Conservation (phyloP, 2,113 vertebrate species). For the Megaceryle torquata region DNA sequence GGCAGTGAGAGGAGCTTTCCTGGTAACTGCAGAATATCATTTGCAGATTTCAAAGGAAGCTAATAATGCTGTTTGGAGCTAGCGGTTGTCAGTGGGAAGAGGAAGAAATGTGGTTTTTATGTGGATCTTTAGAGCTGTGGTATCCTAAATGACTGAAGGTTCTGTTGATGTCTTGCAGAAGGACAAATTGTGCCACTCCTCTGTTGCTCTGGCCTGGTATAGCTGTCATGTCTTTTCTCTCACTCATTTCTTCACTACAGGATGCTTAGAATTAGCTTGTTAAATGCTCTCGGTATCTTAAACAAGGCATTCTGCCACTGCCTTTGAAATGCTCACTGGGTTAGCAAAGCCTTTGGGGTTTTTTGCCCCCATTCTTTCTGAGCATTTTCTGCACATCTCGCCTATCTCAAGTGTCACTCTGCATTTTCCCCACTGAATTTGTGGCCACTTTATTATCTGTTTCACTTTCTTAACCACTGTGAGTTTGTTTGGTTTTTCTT, state of each 20-base stretch:
- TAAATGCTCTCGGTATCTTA: conserved; percentile 5
- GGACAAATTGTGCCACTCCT: neutral
- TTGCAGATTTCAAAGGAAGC: neutral
- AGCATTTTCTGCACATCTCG: neutral
- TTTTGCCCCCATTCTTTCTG: conserved; percentile 38
- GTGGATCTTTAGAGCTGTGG: neutral
- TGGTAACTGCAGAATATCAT: neutral
- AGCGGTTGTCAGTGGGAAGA: neutral
- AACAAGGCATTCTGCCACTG: neutral
- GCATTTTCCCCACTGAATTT: conserved; percentile 22
- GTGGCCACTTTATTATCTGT: neutral
- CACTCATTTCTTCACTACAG: neutral
- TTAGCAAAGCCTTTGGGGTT: conserved; percentile 45
- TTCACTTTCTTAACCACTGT: neutral
- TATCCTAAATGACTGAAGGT: neutral
- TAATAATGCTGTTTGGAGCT: neutral
- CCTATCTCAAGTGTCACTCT: conserved; percentile 18
- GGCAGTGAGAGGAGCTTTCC: neutral
- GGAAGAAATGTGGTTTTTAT: neutral
- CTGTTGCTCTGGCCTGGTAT: neutral
- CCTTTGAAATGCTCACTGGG: conserved; percentile 10
- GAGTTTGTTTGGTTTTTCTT: neutral
- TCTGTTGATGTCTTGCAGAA: neutral
- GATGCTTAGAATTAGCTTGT: neutral
- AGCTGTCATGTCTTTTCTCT: neutral